Evolutionary conservation across 2,797 vertebrate species (phyloP), one percentile per base, ranked within the genome.

Genomic region (Xenentodon cancila): DNA sequence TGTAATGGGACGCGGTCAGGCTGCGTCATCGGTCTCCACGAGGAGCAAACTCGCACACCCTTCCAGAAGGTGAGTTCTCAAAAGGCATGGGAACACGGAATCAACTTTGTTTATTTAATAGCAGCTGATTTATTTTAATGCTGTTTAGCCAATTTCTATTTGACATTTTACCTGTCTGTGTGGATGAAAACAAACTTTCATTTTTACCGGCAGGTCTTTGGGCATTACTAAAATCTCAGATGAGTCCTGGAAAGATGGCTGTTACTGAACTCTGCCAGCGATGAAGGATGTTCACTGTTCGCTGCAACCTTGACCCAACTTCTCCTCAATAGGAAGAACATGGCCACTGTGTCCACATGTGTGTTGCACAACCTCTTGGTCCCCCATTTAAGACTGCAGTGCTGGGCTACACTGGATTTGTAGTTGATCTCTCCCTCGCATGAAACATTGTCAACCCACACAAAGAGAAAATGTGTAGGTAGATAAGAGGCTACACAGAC

Each of bases 211-310:
- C 90, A 97, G 96, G 75, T 94, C 94, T 68, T 76, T 94, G 34
- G 94, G 94, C 55, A 90, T 94, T 68, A 80, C 92, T 22, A 95
- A 93, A 92, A 64, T 91, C 0, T 85, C 91, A 54, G 94, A 95
- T 0, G 96, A 98, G 37, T 94, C 96, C 16, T 98, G 96, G 96
- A 97, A 95, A 89, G 96, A 97, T 0, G 96, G 96, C 57, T 97
- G 96, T 74, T 97, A 96, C 90, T 98, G 90, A 96, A 52, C 21
- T 5, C 57, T 53, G 53, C 3, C n/a, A 43, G 18, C 18, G 50
- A 87, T 80, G 77, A 88, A 84, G 70, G 79, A 83, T 59, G 53
- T 40, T 40, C 37, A 40, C 82, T 79, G 68, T n/a, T n/a, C n/a
- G n/a, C 79, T 79, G 76, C 77, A 79, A 73, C 52, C 64, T 30